Base-by-base conservation (phyloP, 2,797 vertebrate genomes). In the Arctocebus calabarensis region DNA sequence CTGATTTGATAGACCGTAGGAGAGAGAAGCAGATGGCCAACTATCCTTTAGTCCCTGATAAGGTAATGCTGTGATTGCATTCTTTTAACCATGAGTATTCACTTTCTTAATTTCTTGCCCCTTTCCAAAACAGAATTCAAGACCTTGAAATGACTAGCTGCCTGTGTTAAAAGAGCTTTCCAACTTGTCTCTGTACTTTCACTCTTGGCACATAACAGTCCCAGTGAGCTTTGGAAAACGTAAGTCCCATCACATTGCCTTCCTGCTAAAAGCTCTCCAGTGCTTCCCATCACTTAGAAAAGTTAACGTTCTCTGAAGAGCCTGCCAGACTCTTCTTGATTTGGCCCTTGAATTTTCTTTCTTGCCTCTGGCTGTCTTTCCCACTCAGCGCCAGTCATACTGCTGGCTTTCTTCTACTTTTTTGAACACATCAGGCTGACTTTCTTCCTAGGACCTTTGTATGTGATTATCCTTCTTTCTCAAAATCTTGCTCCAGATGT, bases 161-260 rank as follows among this genome's bases (percentile, higher is more conserved):
- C 37, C 79, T 57, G 64, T 66, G 34, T 25, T 64, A 14, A 14
- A 59, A 82, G 78, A 45, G 25, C 20, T 40, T 91, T 85, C 32
- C 37, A 29, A 27, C 1, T 45, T 37, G 5, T 40, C 19, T 71
- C 7, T 14, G 20, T 83, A 2, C 9, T 37, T 89, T 29, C 32
- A 20, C 9, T 78, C n/a, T 78, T 93, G 57, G 7, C 34, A n/a
- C 25, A 4, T n/a, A 61, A 43, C 9, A 12, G 25, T 34, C 14
- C 74, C 85, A 73, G 43, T 68, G n/a, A 43, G 8, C 43, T 74
- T 88, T 91, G 62, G 37, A 48, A 94, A 93, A 84, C 66, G 22
- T 52, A 62, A 90, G 66, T 61, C 16, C 64, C 57, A 71, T 70
- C 23, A 70, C 8, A 13, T 1, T 27, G 9, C 3, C 59, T 45